phyloP scores from a whole-genome alignment of 2,113 vertebrate species.

The Paedocypris sp. region DNA sequence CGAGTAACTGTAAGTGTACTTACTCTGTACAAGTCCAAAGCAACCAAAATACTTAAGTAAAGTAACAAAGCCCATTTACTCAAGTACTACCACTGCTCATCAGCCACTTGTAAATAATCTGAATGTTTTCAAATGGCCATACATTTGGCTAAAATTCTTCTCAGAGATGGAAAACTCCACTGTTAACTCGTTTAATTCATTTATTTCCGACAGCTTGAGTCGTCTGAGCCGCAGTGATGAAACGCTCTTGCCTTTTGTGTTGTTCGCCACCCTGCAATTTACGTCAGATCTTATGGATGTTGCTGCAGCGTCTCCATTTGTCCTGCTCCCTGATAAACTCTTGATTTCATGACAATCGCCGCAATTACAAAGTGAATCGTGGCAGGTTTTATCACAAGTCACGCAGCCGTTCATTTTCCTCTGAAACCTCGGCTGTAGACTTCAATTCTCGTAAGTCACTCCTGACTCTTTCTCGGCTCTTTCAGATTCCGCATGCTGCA shows the following conservation, averaged over 20 bases:
- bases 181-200: no score
- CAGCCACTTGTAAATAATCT: no score
- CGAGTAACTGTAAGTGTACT: no score
- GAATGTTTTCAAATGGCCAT: no score
- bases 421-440: background rate
- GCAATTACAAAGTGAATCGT: slow-evolving; percentile 22
- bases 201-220: background rate
- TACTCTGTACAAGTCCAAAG: no score
- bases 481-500: slow-evolving; percentile 83
- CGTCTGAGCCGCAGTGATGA: slow-evolving; percentile 17
- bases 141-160: no score
- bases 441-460: no score
- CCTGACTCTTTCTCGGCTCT: background rate
- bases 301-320: slow-evolving; percentile 11
- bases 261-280: slow-evolving; percentile 9
- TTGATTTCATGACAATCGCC: slow-evolving; percentile 20
- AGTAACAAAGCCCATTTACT: no score
- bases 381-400: background rate
- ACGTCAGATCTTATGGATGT: slow-evolving; percentile 27
- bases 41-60: no score
- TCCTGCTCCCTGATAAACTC: slow-evolving; percentile 26
- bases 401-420: slow-evolving; percentile 11
- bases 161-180: no score
- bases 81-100: no score
- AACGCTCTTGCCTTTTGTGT: background rate